Percentiles rank a stretch among this genome's conserved stretches.
phyloP scores from a whole-genome alignment of 2,113 vertebrate genomes.

The Fulica atra region DNA sequence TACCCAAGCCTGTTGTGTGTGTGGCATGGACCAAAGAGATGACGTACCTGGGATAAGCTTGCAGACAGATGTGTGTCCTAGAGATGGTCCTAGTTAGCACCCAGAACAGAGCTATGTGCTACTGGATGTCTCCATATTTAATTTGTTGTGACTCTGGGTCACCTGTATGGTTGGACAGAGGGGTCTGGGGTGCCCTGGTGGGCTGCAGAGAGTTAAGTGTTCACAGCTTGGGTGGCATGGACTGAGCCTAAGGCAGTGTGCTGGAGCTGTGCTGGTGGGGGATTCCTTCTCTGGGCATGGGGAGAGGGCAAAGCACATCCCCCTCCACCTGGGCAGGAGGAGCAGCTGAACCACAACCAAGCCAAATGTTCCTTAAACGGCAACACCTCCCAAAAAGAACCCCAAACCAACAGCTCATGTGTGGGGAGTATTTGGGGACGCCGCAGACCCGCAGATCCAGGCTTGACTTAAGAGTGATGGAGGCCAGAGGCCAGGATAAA shows the following conservation, averaged over 20 bases:
- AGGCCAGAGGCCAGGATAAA: not conserved
- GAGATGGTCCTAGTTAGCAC: not conserved
- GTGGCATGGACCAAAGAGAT: accelerated
- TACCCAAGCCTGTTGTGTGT: accelerated
- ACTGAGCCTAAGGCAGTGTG: not conserved
- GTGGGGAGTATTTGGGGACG: not conserved
- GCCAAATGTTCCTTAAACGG: not conserved
- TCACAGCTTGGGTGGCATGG: not conserved
- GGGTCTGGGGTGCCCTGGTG: not conserved
- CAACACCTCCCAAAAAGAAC: not conserved
- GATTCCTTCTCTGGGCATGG: not conserved
- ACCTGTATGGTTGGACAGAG: not conserved
- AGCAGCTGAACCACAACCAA: not conserved
- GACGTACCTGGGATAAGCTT: not conserved
- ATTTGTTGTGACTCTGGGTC: too few relatives aligned
- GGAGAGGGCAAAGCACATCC: not conserved
- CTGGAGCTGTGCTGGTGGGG: not conserved
- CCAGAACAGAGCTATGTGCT: not conserved
- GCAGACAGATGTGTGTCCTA: not conserved
- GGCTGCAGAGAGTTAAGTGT: not conserved
- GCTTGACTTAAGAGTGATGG: not conserved
- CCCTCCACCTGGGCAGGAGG: not conserved
- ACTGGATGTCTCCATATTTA: not conserved
- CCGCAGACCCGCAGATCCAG: not conserved
- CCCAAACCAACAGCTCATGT: too few relatives aligned